phyloP scores from a whole-genome alignment of 2,113 vertebrate species.

The Amblyornis subalaris region DNA sequence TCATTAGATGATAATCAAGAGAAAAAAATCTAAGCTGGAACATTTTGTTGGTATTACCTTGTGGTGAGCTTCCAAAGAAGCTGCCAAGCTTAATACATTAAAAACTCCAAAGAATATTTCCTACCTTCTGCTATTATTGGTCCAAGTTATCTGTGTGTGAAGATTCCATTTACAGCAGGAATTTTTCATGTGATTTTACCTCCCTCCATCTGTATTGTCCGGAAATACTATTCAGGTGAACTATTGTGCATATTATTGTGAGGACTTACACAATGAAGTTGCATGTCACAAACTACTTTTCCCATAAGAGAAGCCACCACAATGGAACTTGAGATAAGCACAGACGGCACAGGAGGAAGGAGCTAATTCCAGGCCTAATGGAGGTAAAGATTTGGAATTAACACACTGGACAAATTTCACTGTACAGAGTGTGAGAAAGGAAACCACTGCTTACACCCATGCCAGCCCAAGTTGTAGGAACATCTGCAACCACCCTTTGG shows the following conservation, averaged over 20 bases:
- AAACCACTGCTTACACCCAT: background rate
- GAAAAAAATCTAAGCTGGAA: background rate
- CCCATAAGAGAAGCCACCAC: no score
- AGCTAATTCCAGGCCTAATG: background rate
- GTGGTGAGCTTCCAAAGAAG: background rate
- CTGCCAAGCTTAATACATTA: background rate
- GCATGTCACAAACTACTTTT: background rate
- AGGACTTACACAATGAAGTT: background rate
- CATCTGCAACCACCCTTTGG: background rate
- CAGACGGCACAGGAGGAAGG: background rate
- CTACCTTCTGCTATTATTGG: background rate
- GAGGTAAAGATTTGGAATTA: background rate
- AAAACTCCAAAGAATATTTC: background rate
- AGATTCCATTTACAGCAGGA: background rate
- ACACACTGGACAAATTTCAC: background rate
- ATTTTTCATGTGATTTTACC: background rate
- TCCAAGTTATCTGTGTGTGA: background rate
- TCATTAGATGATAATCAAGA: background rate
- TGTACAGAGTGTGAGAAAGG: background rate
- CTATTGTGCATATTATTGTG: background rate
- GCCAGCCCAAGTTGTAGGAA: background rate
- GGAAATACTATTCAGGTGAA: background rate
- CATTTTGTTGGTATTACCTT: background rate
- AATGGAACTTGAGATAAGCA: no score
- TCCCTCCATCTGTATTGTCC: background rate